Percentiles rank a stretch among this genome's conserved stretches.
These are phyloP conservation scores for Drosophila nigricruria DNA, from an alignment of 2,888 invertebrate species.

Conservation along the genomic window DNA sequence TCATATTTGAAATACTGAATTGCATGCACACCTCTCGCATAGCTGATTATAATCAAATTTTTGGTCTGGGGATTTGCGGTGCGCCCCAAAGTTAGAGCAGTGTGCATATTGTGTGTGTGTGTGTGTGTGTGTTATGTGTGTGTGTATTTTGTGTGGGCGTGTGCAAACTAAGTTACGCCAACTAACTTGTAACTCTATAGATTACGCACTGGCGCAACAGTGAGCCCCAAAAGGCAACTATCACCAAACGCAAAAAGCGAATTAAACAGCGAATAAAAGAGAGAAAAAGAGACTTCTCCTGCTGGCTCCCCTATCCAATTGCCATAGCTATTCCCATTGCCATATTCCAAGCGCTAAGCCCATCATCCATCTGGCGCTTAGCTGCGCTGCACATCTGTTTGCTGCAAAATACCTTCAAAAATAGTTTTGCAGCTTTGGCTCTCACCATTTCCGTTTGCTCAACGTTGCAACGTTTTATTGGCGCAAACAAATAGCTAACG, in stretches of 20 bases:
- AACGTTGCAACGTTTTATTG: constrained; percentile 5
- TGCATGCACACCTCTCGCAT: constrained; percentile 27
- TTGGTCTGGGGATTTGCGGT: constrained; percentile 42
- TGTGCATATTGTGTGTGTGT: background rate
- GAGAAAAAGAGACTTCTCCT: background rate
- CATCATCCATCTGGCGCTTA: constrained; percentile 46
- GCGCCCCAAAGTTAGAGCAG: constrained; percentile 36
- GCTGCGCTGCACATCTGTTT: constrained; percentile 61
- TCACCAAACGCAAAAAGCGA: constrained; percentile 43
- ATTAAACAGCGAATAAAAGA: constrained; percentile 55
- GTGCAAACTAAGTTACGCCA: constrained; percentile 65
- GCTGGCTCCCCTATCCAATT: background rate
- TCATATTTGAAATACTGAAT: constrained; percentile 35
- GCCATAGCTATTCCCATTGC: background rate
- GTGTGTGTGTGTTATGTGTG: constrained; percentile 4
- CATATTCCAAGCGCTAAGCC: constrained; percentile 10
- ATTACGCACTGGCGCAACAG: constrained; percentile 15
- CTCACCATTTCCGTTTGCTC: constrained; percentile 5
- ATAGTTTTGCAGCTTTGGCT: constrained; percentile 51
- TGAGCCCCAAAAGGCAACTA: constrained; percentile 43
- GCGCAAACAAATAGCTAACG: constrained; percentile 8
- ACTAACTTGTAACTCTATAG: constrained; percentile 52
- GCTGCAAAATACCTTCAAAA: constrained; percentile 62
- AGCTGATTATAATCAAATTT: constrained; percentile 73
- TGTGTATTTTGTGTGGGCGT: constrained; percentile 11